phyloP scores from a whole-genome alignment of 2,113 vertebrate species.

The Pseudopodoces humilis region DNA sequence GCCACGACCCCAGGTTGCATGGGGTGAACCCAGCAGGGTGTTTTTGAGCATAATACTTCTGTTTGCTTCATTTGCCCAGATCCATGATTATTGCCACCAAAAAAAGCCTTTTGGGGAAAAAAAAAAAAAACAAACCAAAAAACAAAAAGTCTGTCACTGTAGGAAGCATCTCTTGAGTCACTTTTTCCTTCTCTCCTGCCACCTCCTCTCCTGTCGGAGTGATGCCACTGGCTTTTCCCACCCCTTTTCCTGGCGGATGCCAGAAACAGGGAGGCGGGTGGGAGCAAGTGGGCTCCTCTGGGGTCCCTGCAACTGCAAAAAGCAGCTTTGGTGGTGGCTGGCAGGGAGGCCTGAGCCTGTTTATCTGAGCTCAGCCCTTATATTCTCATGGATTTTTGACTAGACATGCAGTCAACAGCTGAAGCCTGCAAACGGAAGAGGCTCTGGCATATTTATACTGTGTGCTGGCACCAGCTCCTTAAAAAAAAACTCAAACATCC shows the following conservation, averaged over 20 bases:
- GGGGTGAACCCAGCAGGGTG: accelerated
- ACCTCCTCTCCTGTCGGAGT: background rate
- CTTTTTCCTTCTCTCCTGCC: background rate
- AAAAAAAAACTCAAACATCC: background rate
- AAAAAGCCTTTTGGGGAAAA: background rate
- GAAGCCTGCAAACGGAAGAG: slow-evolving; percentile 25
- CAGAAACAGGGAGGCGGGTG: background rate
- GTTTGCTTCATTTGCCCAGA: background rate
- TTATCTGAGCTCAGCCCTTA: background rate
- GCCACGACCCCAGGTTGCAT: background rate
- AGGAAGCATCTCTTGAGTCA: background rate
- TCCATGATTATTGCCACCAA: background rate
- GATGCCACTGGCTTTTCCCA: background rate
- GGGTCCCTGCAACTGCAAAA: background rate
- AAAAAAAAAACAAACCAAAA: background rate
- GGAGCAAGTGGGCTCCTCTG: background rate
- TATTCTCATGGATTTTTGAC: slow-evolving; percentile 36
- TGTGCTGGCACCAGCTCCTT: slow-evolving; percentile 32
- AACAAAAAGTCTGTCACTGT: background rate
- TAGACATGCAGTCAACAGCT: slow-evolving; percentile 54
- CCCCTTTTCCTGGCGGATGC: background rate
- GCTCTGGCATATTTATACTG: slow-evolving; percentile 52
- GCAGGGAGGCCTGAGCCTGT: background rate
- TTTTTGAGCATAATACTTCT: background rate
- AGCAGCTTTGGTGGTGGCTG: background rate